Base-by-base conservation (phyloP, 23 tunicate genomes). In the Botrylloides violaceus region DNA sequence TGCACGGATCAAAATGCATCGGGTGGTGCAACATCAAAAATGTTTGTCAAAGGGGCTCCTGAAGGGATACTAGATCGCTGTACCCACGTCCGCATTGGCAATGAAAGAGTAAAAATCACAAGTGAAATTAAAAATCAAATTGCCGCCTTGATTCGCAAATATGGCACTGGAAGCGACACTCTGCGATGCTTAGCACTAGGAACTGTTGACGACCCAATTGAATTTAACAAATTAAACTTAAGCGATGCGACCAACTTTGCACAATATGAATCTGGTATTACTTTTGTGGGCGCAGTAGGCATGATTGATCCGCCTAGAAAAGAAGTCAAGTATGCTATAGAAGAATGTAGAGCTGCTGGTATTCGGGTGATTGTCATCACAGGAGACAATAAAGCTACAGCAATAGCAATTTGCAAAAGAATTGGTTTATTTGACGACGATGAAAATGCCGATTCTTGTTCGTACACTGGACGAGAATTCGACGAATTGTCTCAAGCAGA, bases 331-430 rank as follows among this genome's bases (percentile, higher is more conserved):
- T 92, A 81, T 22, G 98, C 98, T 3, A 77, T 92, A 30, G 65
- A 80, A 38, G 98, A 85, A 21, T 92, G 98, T 55, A 76, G 84
- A 50, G 49, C 57, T 12, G 98, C 98, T 53, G 98, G 98, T 12
- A 92, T 92, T 48, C 83, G 98, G 1, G 98, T 92, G 21, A 92
- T 92, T 49, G 92, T 92, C 76, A 92, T 92, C 70, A 92, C 98
- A 34, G 98, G 98, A 2, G 98, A 92, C 73, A 92, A 92, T 80
- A 92, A 92, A 70, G 87, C 98, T 18, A 92, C 98, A 4, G 98
- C 98, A 21, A 88, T 85, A 72, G 98, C 98, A 2, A 92, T 92
- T 76, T 86, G 98, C 43, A 43, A 92, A 49, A 81, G 92, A 0
- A 92, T 92, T 36, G 98, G 98, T 26, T 61, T 92, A 26, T 92